Evolutionary conservation across 2,113 vertebrate genomes (phyloP).

Genomic region (Marcusenius ussheri): DNA sequence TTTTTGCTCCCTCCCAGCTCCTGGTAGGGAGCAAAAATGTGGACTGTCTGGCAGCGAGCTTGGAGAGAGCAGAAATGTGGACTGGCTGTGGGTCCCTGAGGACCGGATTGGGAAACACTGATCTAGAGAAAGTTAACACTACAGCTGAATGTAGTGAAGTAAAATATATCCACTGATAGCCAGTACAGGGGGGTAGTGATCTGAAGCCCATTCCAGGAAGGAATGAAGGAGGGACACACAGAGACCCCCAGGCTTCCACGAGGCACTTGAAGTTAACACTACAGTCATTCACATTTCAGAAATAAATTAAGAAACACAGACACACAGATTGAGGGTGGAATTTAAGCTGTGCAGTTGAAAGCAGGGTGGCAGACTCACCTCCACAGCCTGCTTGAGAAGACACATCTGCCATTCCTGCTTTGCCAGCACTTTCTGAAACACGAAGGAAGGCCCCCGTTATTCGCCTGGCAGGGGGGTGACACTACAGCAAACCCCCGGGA

Average conservation of each 20-base stretch:
- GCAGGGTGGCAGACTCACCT: slow-evolving; percentile 60
- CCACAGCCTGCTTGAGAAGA: slow-evolving; percentile 91
- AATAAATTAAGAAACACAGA: neutral
- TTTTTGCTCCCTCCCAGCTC: neutral
- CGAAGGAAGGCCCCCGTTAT: slow-evolving; percentile 7
- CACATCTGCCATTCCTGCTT: slow-evolving; percentile 91
- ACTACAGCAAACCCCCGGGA: neutral
- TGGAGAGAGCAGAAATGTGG: neutral
- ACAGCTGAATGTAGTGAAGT: neutral
- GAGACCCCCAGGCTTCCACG: neutral
- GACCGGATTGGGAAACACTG: neutral
- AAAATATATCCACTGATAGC: neutral
- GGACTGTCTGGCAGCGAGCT: too few relatives aligned
- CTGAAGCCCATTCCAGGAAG: neutral
- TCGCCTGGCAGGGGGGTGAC: neutral
- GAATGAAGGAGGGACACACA: neutral
- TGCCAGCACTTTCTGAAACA: slow-evolving; percentile 74
- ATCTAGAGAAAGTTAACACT: neutral
- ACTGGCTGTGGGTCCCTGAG: neutral
- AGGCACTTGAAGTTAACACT: neutral
- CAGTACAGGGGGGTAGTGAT: neutral
- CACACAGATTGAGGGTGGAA: neutral
- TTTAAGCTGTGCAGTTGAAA: neutral
- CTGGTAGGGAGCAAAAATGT: neutral
- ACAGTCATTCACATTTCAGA: neutral